phyloP scores from a whole-genome alignment of 2,888 invertebrate species.

The Sepiola atlantica region DNA sequence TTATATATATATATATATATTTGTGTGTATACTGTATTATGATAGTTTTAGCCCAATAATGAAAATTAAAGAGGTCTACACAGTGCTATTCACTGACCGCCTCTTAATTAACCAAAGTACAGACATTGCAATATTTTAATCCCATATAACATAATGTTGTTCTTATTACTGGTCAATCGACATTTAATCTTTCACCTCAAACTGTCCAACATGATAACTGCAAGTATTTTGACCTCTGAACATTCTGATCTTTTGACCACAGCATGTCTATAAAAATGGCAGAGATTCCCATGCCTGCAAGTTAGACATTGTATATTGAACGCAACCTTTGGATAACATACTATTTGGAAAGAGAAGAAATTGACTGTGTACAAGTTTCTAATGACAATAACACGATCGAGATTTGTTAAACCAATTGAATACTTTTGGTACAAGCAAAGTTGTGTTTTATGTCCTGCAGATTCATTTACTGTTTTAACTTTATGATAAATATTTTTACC shows the following conservation, averaged over 20 bases:
- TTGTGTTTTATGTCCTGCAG: background rate
- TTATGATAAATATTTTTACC: no score
- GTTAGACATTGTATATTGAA: background rate
- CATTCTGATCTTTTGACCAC: background rate
- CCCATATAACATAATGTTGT: background rate
- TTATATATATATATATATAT: no score
- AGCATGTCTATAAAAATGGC: background rate
- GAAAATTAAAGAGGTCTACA: background rate
- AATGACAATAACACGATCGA: background rate
- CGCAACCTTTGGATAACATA: background rate
- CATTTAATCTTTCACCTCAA: background rate
- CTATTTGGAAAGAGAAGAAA: background rate
- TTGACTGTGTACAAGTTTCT: background rate
- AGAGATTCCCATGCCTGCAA: background rate
- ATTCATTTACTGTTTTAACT: background rate
- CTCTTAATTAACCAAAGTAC: background rate
- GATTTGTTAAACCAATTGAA: background rate
- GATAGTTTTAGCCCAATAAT: background rate
- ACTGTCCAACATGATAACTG: slow-evolving; percentile 6
- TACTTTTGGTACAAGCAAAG: background rate
- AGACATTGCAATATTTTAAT: background rate
- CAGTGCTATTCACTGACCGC: background rate
- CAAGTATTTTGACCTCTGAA: background rate
- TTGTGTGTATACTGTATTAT: no score
- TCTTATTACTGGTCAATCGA: background rate